Conservation (phyloP, 2,888 invertebrate genomes). For the Chaitophorus viminalis region DNA sequence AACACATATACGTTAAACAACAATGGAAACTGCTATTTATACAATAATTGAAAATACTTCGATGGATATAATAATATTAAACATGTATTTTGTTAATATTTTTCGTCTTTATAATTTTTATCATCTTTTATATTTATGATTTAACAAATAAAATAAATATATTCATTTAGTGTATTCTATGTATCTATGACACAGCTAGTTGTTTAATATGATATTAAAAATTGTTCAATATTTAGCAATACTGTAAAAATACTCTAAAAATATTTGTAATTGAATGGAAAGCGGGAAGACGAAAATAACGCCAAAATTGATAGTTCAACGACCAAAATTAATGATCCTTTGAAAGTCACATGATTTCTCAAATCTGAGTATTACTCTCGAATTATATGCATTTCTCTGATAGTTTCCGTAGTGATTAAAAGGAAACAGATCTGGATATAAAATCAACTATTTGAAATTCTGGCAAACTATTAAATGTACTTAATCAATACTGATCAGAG, state of each 20-base stretch:
- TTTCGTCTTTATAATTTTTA: no score
- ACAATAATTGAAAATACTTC: no score
- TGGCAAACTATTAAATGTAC: background rate
- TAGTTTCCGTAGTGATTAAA: conserved; percentile 14
- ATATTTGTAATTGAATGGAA: background rate
- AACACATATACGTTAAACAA: background rate
- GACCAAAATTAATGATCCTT: background rate
- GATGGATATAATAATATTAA: no score
- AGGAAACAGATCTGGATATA: background rate
- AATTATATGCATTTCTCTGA: background rate
- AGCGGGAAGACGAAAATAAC: background rate
- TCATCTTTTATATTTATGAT: no score
- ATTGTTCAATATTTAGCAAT: no score
- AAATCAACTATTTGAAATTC: background rate
- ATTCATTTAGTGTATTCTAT: no score
- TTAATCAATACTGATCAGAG: background rate
- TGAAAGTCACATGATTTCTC: background rate
- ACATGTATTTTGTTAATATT: no score
- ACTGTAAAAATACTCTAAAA: background rate
- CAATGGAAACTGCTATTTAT: background rate
- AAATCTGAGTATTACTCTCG: background rate
- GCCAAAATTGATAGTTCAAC: background rate
- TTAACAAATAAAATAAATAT: no score
- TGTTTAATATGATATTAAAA: no score
- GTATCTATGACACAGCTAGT: no score